These are phyloP conservation scores for Agrotis puta DNA, from an alignment of 2,888 invertebrate genomes.

Conservation along the genomic window DNA sequence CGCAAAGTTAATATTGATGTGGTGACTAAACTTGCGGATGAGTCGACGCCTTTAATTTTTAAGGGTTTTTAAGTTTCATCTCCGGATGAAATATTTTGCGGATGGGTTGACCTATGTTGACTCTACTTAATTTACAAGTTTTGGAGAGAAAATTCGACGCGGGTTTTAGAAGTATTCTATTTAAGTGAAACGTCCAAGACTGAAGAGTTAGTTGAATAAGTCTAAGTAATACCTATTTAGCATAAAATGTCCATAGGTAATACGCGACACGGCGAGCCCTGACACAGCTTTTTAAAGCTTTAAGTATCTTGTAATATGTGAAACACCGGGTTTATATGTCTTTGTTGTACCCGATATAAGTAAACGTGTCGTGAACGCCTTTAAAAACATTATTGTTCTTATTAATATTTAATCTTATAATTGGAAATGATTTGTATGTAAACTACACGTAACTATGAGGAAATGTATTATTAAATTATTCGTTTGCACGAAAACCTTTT, in stretches of 20 bases:
- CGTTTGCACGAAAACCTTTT: conserved; percentile 27
- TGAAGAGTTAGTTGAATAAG: conserved; percentile 90
- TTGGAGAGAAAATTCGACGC: conserved; percentile 86
- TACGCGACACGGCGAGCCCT: conserved; percentile 78
- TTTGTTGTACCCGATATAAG: conserved; percentile 34
- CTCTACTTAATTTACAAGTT: conserved; percentile 71
- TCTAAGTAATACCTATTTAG: conserved; percentile 90
- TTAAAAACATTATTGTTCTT: conserved; percentile 6
- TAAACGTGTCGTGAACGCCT: conserved; percentile 32
- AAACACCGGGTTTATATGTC: conserved; percentile 57
- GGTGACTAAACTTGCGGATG: too few species aligned
- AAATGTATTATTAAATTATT: conserved; percentile 22
- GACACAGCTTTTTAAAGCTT: conserved; percentile 69
- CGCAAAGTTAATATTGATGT: too few species aligned
- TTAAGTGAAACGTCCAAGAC: conserved; percentile 91
- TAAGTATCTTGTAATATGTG: conserved; percentile 65
- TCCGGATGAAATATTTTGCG: too few species aligned
- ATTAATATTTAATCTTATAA: conserved; percentile 13
- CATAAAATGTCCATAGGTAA: conserved; percentile 89
- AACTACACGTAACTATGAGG: conserved; percentile 24
- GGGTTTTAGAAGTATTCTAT: conserved; percentile 90
- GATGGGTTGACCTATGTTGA: too few species aligned
- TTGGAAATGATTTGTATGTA: conserved; percentile 15
- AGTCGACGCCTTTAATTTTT: too few species aligned
- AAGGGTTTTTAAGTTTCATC: too few species aligned